A percentile compares a stretch with the other conserved stretches of the same genome.
phyloP scores from a whole-genome alignment of 2,888 invertebrate genomes.

The Hirudinaria manillensis region DNA sequence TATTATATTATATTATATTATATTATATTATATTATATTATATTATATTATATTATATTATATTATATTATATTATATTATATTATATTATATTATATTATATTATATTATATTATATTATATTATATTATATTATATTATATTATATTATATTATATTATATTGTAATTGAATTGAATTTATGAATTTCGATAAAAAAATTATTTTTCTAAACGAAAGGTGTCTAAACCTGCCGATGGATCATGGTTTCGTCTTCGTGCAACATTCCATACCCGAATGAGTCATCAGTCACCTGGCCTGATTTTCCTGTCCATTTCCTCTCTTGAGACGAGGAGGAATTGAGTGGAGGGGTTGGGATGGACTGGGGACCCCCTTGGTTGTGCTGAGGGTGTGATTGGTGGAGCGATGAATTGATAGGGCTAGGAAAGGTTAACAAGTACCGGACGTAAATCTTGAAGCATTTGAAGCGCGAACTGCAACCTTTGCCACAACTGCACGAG shows the following conservation, averaged over 20 bases:
- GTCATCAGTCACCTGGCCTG: slow-evolving; percentile 1
- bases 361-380: neutral
- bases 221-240: slow-evolving; percentile 29
- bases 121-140: too few species aligned
- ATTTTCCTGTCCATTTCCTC: neutral
- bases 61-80: too few species aligned
- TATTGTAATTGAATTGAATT: too few species aligned
- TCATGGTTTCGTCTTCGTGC: slow-evolving; percentile 34
- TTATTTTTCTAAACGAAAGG: too few species aligned
- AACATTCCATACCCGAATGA: slow-evolving; percentile 25
- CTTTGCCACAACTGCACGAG: slow-evolving; percentile 37
- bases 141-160: too few species aligned
- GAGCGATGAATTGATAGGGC: neutral
- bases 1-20: too few species aligned
- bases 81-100: too few species aligned
- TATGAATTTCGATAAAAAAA: too few species aligned
- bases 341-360: neutral
- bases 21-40: too few species aligned
- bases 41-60: too few species aligned
- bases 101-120: too few species aligned
- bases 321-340: neutral
- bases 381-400: neutral
- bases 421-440: slow-evolving; percentile 8
- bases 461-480: slow-evolving; percentile 33
- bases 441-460: slow-evolving; percentile 35